phyloP scores from a whole-genome alignment of 2,888 invertebrate genomes.

The Prosopocoilus inquinatus region DNA sequence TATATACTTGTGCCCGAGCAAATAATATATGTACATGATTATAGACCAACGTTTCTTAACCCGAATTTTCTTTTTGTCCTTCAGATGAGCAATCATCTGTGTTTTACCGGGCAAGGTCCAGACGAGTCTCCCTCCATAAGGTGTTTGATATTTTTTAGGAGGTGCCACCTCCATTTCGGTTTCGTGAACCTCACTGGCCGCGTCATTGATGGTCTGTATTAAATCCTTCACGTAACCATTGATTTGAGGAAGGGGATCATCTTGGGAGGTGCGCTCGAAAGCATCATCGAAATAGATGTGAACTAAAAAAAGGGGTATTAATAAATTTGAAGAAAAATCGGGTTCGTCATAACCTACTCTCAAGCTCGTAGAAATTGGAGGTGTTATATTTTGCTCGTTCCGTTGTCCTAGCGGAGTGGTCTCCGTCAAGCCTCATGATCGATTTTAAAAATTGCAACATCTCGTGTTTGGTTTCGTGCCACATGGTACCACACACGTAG shows the following conservation, averaged over 20 bases:
- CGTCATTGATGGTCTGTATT: constrained; percentile 69
- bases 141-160: constrained; percentile 75
- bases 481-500: constrained; percentile 89
- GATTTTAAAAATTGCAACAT: constrained; percentile 91
- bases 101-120: constrained; percentile 85
- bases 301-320: constrained; percentile 51
- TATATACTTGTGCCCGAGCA: constrained; percentile 76
- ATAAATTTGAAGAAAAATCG: neutral
- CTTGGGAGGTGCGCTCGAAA: constrained; percentile 62
- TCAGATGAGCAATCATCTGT: constrained; percentile 81
- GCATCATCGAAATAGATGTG: constrained; percentile 87
- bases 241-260: constrained; percentile 69
- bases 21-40: constrained; percentile 93
- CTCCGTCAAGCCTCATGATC: constrained; percentile 82
- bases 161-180: constrained; percentile 63
- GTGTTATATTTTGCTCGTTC: constrained; percentile 69
- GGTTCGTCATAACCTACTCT: constrained; percentile 58
- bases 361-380: constrained; percentile 84
- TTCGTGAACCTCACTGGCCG: constrained; percentile 68
- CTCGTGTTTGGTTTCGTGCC: constrained; percentile 89
- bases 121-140: constrained; percentile 81
- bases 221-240: constrained; percentile 79
- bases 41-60: constrained; percentile 93
- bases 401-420: constrained; percentile 83
- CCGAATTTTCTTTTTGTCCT: constrained; percentile 84